Percentiles rank a stretch among this genome's conserved stretches.
phyloP scores from a whole-genome alignment of 2,888 invertebrate genomes.

The Bugula neritina region DNA sequence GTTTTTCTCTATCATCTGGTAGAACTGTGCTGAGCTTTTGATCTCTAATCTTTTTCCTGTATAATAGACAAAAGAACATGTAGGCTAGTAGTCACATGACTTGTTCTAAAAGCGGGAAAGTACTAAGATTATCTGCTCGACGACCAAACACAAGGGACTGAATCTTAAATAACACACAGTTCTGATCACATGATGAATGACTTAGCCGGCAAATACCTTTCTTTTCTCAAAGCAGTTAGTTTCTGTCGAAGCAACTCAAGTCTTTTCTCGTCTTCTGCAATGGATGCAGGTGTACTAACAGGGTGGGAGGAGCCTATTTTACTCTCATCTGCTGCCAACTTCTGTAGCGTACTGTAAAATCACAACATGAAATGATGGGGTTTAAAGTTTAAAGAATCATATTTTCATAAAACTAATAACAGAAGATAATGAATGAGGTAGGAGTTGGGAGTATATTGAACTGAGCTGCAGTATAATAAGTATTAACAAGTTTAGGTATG shows the following conservation, averaged over 20 bases:
- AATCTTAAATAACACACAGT: no score
- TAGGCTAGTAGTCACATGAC: no score
- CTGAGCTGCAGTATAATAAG: no score
- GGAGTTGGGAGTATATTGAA: no score
- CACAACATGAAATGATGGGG: no score
- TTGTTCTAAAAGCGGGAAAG: not conserved
- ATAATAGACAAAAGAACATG: not conserved
- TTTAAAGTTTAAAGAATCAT: no score
- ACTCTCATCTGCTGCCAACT: not conserved
- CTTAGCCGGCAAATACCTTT: not conserved
- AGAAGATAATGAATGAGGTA: no score
- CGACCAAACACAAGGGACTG: no score
- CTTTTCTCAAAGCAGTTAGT: not conserved
- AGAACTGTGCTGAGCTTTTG: conserved; percentile 21
- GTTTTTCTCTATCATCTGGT: conserved; percentile 8
- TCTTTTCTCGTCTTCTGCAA: not conserved
- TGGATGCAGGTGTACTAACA: not conserved
- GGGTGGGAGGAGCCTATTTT: not conserved
- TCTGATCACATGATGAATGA: no score
- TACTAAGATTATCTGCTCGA: no score
- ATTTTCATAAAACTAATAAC: no score
- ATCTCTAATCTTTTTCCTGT: conserved; percentile 13
- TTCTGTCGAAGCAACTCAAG: not conserved
- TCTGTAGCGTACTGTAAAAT: conserved; percentile 1
- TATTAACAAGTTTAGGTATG: no score